Evolutionary conservation across 1,140 invertebrate species (phyloP).

Genomic region (Lordiphosa stackelbergi): DNA sequence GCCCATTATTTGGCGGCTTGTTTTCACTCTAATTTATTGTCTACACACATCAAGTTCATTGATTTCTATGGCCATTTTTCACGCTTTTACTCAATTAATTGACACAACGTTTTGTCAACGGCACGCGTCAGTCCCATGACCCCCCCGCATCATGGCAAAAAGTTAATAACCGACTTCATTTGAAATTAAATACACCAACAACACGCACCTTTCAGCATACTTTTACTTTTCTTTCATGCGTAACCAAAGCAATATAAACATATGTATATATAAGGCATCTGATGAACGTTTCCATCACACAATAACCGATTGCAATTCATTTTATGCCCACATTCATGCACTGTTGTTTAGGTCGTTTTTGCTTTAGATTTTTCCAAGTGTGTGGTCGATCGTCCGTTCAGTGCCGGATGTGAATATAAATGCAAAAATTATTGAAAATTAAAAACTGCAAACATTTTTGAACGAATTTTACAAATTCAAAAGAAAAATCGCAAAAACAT

Average conservation of each 20-base stretch:
- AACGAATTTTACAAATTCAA: too few relatives aligned
- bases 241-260: slow-evolving; percentile 24
- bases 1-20: slow-evolving; percentile 52
- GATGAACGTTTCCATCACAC: too few relatives aligned
- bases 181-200: slow-evolving; percentile 36
- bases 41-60: slow-evolving; percentile 61
- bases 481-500: too few relatives aligned
- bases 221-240: slow-evolving; percentile 62
- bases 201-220: slow-evolving; percentile 57
- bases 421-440: too few relatives aligned
- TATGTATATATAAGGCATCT: too few relatives aligned
- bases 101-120: slow-evolving; percentile 26
- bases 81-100: slow-evolving; percentile 63
- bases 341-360: too few relatives aligned
- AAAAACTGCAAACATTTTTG: too few relatives aligned
- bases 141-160: slow-evolving; percentile 8
- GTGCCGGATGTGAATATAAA: too few relatives aligned
- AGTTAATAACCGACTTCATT: slow-evolving; percentile 36
- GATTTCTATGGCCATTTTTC: slow-evolving; percentile 52
- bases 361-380: too few relatives aligned
- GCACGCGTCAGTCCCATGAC: slow-evolving; percentile 23
- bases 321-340: too few relatives aligned
- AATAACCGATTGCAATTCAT: too few relatives aligned
- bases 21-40: slow-evolving; percentile 67
- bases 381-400: too few relatives aligned